Evolutionary conservation across 2,797 vertebrate species (phyloP), one percentile per base, ranked within the genome.

Genomic region (Peromyscus melanophrys): DNA sequence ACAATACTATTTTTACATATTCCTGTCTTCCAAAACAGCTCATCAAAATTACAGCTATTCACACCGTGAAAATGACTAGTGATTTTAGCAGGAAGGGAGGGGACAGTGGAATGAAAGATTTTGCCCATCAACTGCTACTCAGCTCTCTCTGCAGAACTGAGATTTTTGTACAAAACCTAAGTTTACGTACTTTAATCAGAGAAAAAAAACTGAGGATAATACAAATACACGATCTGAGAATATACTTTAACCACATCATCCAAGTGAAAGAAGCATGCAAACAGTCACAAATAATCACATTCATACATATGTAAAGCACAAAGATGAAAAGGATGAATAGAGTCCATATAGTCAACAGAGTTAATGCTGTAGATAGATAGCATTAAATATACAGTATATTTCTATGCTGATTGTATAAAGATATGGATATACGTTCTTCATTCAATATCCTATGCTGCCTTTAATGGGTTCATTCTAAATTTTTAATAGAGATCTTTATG

Each of bases 161-260:
- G 49, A 73, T 17, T 57, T 94, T 40, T 49, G 7, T 43, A 16
- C 34, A 52, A 16, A n/a, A n/a, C 10, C 61, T 78, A 59, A 59
- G 23, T 46, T 78, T 88, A 55, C 7, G 63, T 0, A 34, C 3
- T 92, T 95, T 75, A 65, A 76, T 75, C 10, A 80, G 34, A 84
- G 57, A 95, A 88, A 91, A 55, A 71, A 82, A 65, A 14, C 27
- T 77, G 10, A 73, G 14, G 55, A 96, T 61, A 82, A 83, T 43
- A 91, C 27, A 93, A 76, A 82, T 13, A 77, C 1, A 9, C 88
- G 21, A 31, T 80, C 34, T 75, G 84, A 11, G 3, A 73, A 34
- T 40, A 6, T 46, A 46, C 2, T 95, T 5, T 80, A 86, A 96
- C n/a, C 29, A 27, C 17, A 90, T 77, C 21, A 49, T 61, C 61